phyloP scores from a whole-genome alignment of 2,797 vertebrate species.

The Bovichtus diacanthus region DNA sequence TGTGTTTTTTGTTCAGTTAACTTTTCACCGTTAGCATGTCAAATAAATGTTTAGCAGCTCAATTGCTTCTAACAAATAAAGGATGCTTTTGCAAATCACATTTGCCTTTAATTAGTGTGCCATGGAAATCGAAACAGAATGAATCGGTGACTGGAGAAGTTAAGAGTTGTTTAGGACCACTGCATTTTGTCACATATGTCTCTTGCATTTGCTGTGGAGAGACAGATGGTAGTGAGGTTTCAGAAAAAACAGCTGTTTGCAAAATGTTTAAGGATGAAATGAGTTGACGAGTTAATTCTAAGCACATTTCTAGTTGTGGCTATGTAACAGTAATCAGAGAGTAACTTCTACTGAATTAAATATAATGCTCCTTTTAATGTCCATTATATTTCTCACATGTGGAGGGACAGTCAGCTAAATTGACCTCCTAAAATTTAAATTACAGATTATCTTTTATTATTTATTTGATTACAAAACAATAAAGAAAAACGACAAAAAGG shows the following conservation, averaged over 20 bases:
- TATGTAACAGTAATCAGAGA: background rate
- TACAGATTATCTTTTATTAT: no score
- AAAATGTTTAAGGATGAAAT: background rate
- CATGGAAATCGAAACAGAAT: background rate
- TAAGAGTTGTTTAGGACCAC: background rate
- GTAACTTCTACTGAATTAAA: background rate
- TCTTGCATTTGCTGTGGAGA: background rate
- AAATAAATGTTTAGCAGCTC: background rate
- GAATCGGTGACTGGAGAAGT: background rate
- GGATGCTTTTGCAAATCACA: background rate
- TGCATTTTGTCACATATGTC: background rate
- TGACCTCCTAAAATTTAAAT: background rate
- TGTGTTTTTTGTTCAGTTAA: conserved; percentile 11
- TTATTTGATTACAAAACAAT: no score
- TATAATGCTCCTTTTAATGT: background rate
- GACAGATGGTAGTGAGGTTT: background rate
- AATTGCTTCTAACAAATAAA: background rate
- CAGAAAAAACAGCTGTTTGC: background rate
- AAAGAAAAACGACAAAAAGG: background rate
- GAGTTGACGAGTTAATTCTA: no score
- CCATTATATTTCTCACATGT: background rate
- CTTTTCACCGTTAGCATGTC: background rate
- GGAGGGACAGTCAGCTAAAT: background rate
- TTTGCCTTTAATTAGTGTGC: background rate
- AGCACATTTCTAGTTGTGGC: background rate